These are phyloP conservation scores for Serinus canaria DNA, from an alignment of 2,113 vertebrate species.

Conservation along the genomic window DNA sequence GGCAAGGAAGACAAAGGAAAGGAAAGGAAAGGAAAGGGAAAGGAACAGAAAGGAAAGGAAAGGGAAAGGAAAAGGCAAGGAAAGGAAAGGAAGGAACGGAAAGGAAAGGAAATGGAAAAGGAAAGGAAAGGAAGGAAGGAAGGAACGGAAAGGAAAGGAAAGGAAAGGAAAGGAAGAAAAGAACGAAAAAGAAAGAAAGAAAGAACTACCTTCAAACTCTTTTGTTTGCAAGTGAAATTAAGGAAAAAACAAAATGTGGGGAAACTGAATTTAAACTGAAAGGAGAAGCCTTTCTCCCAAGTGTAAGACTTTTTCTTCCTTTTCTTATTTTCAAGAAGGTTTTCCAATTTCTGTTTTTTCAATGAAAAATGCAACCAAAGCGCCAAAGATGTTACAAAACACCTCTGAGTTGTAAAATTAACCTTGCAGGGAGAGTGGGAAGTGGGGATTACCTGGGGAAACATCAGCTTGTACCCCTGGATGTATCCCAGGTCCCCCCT, in stretches of 20 bases:
- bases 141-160: neutral
- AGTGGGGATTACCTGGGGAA: neutral
- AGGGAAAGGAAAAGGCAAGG: too few species aligned
- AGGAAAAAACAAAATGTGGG: neutral
- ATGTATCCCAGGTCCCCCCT: neutral
- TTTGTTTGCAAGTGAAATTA: neutral
- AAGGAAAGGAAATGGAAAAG: rapidly evolving
- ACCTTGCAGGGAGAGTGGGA: neutral
- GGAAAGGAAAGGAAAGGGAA: too few species aligned
- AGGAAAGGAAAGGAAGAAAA: too few species aligned
- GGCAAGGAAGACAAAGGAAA: too few species aligned
- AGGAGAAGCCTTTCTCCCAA: neutral
- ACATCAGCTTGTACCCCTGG: neutral
- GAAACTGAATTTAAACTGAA: neutral
- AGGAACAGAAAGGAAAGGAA: too few species aligned
- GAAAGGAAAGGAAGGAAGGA: rapidly evolving
- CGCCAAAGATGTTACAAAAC: neutral
- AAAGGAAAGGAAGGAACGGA: neutral
- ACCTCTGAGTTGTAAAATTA: neutral
- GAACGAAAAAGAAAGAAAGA: neutral
- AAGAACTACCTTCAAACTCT: neutral
- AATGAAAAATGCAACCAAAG: neutral
- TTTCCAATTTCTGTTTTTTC: neutral
- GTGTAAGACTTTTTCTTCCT: neutral
- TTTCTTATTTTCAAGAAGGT: neutral